Evolutionary conservation across 1,140 invertebrate genomes (phyloP), one percentile per base, ranked within the genome.

Genomic region (Rhizoglyphus robini): DNA sequence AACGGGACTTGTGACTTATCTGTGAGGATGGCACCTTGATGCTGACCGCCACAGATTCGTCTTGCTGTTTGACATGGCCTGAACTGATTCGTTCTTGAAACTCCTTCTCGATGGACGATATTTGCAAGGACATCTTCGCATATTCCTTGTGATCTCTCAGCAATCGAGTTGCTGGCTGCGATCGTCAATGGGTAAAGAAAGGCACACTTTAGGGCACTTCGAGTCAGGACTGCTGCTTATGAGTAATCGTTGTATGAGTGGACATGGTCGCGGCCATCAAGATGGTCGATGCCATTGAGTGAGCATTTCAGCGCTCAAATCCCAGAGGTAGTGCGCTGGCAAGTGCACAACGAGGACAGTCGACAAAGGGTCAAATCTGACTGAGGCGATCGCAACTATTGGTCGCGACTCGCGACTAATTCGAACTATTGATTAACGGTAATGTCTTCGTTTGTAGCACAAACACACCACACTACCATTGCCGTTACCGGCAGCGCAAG

Each of bases 71-170:
- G 20, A 4, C 5, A 49, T 49, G 48, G 23, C 23, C 2, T 27
- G 23, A 51, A 51, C 18, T 41, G 36, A 41, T 54, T 20, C 58
- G 58, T 38, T 60, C 58, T 60, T 60, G 15, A 46, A 29, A 60
- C 27, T 60, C 58, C 13, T 60, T 60, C 38, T 60, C 58, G 15
- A 60, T 29, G 11, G 58, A 60, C 2, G 58, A 60, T 15, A 60
- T 60, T 60, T 60, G 58, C 27, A 60, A 60, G 15, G 58, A 60
- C 58, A 60, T 60, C 13, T 60, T 60, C 27, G 18, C 36, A 41
- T 41, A 41, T 8, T 41, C n/a, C n/a, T n/a, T n/a, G n/a, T 41
- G 36, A 41, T 41, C 36, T 41, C 36, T 41, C 8, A n/a, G n/a
- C n/a, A n/a, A n/a, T n/a, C n/a, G n/a, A n/a, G n/a, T n/a, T n/a